phyloP scores from a whole-genome alignment of 2,113 vertebrate genomes.

The Chloebia gouldiae region DNA sequence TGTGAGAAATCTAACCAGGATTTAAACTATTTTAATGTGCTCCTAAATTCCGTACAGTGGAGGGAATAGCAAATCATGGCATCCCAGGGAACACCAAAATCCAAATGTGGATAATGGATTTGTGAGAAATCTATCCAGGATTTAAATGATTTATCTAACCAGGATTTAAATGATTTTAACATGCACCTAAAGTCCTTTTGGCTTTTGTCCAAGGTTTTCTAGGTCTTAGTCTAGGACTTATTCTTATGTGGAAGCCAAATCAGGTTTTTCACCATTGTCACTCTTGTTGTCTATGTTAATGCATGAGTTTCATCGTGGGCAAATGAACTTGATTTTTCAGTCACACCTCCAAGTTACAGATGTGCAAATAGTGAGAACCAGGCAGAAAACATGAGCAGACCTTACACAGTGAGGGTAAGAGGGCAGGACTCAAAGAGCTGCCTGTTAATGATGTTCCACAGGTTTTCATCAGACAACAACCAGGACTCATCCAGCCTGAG shows the following conservation, averaged over 20 bases:
- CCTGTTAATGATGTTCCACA: background rate
- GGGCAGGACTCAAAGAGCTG: background rate
- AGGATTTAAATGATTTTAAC: no score
- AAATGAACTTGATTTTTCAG: background rate
- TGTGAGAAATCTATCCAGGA: no score
- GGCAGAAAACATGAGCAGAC: background rate
- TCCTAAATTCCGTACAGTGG: no score
- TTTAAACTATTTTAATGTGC: no score
- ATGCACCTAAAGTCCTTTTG: no score
- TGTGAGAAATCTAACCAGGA: no score
- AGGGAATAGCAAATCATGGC: no score
- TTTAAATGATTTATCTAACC: no score
- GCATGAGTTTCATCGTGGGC: background rate
- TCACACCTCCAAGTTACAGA: background rate
- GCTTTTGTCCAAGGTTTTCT: background rate
- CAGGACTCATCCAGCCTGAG: background rate
- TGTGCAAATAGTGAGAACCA: background rate
- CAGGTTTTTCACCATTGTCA: background rate
- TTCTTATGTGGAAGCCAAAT: background rate
- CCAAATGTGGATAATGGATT: no score
- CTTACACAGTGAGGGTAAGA: background rate
- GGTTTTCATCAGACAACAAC: background rate
- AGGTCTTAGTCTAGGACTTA: background rate
- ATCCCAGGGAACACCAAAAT: no score
- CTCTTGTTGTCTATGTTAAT: accelerated